A percentile compares a stretch with the other conserved stretches of the same genome.
Conservation (phyloP, 2,888 invertebrate genomes). For the Idaea dimidiata region DNA sequence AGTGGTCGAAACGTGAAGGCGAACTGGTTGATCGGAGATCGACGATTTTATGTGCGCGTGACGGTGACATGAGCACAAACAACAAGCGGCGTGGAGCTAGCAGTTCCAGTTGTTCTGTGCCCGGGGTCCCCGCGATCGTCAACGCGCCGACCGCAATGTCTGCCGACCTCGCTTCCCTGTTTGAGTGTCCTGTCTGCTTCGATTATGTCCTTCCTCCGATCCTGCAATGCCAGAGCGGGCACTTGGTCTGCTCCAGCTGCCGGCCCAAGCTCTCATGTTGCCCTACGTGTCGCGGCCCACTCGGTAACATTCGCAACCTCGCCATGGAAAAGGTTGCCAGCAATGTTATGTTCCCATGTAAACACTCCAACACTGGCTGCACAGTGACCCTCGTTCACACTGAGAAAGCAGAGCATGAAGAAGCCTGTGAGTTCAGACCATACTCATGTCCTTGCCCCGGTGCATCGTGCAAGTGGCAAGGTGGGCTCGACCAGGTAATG, state of each 20-base stretch:
- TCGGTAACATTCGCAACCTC: conserved; percentile 98
- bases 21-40: conserved; percentile 55
- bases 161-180: conserved; percentile 93
- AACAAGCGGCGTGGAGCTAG: conserved; percentile 78
- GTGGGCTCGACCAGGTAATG: conserved; percentile 98
- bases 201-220: conserved; percentile 99
- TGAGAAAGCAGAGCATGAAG: conserved; percentile 99
- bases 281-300: conserved; percentile 98
- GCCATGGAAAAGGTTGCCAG: conserved; percentile 99
- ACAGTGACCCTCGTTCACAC: conserved; percentile 94
- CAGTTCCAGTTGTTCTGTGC: conserved; percentile 78
- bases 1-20: conserved; percentile 36
- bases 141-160: conserved; percentile 85
- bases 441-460: conserved; percentile 99
- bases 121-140: conserved; percentile 76
- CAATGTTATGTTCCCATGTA: conserved; percentile 99
- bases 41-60: conserved; percentile 68
- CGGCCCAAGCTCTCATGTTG: conserved; percentile 98
- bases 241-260: conserved; percentile 98
- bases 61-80: conserved; percentile 80
- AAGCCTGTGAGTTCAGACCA: conserved; percentile 98
- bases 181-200: conserved; percentile 98
- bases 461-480: conserved; percentile 99
- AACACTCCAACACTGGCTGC: conserved; percentile 98
- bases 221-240: conserved; percentile 98